Base-by-base conservation (phyloP, 53 echinoderm and acorn worm species). In the Actinopyga echinites region DNA sequence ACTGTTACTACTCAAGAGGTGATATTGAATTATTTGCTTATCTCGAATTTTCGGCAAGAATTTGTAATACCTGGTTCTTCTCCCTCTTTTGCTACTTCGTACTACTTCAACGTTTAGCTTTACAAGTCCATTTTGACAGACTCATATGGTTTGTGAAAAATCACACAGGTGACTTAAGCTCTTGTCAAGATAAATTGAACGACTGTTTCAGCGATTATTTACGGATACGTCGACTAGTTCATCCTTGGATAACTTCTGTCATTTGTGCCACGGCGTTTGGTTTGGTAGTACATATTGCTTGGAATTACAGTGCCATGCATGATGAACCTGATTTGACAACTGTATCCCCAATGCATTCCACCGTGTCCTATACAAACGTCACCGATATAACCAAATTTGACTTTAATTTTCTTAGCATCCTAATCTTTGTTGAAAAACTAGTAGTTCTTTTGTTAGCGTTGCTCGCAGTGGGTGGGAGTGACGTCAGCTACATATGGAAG, bases 391-490 rank as follows among this genome's bases (percentile, higher is more conserved):
- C 26, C n/a, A 13, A 1, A 8, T 5, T 1, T n/a, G 77, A 54
- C 32, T 77, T 77, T 56, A 29, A 20, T 6, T 25, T 45, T 29
- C 56, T 77, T 1, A 55, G 29, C 17, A 30, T 30, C 3, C 52
- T 77, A 19, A 77, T 77, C 25, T 53, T 54, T 15, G 54, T 54
- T 5, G 26, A 77, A 23, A 77, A 77, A 55, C 17, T 56, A 5
- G 54, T 54, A 1, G 30, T 56, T 8, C 19, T 54, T 5, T 55
- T 56, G 17, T n/a, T n/a, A n/a, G n/a, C n/a, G n/a, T n/a, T n/a
- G n/a, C n/a, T n/a, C n/a, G n/a, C n/a, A n/a, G n/a, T 77, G 3
- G 77, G 77, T 29, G 77, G 77, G 19, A 77, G 53, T 28, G 77
- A 77, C 31, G 28, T 73, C 42, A 40, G 25, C 34, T 53, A 29